Evolutionary conservation across 2,113 vertebrate species (phyloP).

Genomic region (Fulmarus glacialis): DNA sequence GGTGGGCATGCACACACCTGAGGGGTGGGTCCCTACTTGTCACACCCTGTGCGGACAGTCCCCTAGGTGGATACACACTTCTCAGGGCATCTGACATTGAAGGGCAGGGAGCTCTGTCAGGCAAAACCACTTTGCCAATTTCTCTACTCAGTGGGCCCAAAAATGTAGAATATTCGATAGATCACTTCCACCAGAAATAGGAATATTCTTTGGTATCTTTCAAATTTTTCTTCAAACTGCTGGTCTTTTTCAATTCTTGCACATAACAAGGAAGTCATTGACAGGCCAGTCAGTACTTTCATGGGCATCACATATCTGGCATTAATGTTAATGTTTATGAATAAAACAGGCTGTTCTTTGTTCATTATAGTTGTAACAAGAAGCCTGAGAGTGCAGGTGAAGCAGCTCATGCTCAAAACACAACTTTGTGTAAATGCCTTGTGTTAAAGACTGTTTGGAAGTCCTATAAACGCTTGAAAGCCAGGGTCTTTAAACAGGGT

Average conservation of each 20-base stretch:
- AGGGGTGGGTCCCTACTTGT: background rate
- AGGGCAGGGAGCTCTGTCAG: background rate
- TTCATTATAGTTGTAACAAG: background rate
- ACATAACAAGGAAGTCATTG: background rate
- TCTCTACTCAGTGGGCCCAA: background rate
- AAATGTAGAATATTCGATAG: background rate
- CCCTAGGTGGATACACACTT: background rate
- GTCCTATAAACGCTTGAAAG: background rate
- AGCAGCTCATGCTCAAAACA: background rate
- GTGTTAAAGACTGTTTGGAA: background rate
- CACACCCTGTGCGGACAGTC: accelerated
- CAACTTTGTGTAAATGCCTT: background rate
- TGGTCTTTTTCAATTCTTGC: background rate
- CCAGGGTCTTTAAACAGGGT: background rate
- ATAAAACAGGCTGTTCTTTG: background rate
- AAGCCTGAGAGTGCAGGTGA: background rate
- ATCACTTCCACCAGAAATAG: background rate
- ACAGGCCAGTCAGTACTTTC: background rate
- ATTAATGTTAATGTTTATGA: background rate
- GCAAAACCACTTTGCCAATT: background rate
- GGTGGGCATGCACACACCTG: background rate
- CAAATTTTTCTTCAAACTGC: background rate
- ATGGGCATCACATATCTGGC: background rate
- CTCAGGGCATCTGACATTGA: background rate
- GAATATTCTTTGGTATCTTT: background rate